phyloP scores from a whole-genome alignment of 2,888 invertebrate genomes.

The Cephus rjabovi region DNA sequence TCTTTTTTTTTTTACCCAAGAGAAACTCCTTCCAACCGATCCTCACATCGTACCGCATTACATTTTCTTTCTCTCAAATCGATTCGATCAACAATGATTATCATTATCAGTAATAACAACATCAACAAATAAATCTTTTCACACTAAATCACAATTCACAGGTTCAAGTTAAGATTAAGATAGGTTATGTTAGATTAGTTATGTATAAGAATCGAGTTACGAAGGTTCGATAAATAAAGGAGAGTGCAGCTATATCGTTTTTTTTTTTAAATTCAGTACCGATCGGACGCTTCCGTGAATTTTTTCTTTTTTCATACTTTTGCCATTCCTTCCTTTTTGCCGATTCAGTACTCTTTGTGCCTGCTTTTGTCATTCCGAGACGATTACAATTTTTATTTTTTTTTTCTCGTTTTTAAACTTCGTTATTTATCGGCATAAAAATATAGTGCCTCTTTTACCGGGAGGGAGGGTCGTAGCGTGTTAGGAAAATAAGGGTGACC shows the following conservation, averaged over 20 bases:
- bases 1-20: background rate
- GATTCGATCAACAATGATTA: slow-evolving; percentile 5
- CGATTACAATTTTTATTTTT: background rate
- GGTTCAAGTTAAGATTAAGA: background rate
- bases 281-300: background rate
- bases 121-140: slow-evolving; percentile 7
- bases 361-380: background rate
- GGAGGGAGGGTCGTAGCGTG: background rate
- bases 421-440: background rate
- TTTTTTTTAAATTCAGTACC: background rate
- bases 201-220: background rate
- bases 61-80: background rate
- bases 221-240: background rate
- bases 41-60: background rate
- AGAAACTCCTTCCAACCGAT: background rate
- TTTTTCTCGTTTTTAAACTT: background rate
- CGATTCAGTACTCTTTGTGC: background rate
- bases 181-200: background rate
- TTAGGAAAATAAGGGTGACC: background rate
- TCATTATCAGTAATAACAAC: slow-evolving; percentile 7
- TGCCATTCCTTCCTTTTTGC: background rate
- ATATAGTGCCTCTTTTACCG: background rate
- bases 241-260: background rate
- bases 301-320: background rate
- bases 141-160: slow-evolving; percentile 4